Base-by-base conservation (phyloP, 2,888 invertebrate genomes). In the Himalopsyche japonica region DNA sequence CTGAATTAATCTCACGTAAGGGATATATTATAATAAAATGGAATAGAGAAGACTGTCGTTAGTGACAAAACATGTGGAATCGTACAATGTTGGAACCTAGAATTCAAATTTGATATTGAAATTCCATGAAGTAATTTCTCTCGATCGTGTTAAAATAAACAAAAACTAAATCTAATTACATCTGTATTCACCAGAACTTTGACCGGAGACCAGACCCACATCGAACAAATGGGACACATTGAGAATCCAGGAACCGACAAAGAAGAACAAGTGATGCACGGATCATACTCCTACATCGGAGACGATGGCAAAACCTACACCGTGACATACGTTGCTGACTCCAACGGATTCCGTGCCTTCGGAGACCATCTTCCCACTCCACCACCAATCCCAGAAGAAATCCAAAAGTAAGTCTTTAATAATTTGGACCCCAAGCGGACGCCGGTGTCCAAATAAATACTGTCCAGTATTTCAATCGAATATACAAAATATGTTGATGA, bases 341-440 rank as follows among this genome's bases (percentile, higher is more conserved):
- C 91, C 27, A 91, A 90, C 32, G 93, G 93, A 0, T 93, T 88
- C 90, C 92, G 92, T 81, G 92, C 92, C 0, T 89, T 86, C 30
- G 93, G 92, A 1, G 91, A 90, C 83, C 93, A 93, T 84, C 88
- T 93, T 34, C 93, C 93, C 7, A 91, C 89, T 7, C 89, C 92
- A 1, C 91, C 91, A 0, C 91, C 92, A 0, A 88, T 90, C n/a
- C 91, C 91, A 4, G 87, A 90, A 0, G 90, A 89, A 70, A 90
- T 91, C 76, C 91, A 91, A 83, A 89, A 90, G 92, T 92, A 89
- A 92, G 92, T n/a, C 20, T 20, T 49, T 43, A 43, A 43, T 10
- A 10, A 7, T 34, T 34, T 2, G 8, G 8, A 34, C 34, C 8
- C 34, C 5, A 7, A 7, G 5, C 5, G 34, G 5, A 34, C 0